Percentiles rank a stretch among this genome's conserved stretches.
phyloP scores from a whole-genome alignment of 2,797 vertebrate species.

The Cirrhinus mrigala region DNA sequence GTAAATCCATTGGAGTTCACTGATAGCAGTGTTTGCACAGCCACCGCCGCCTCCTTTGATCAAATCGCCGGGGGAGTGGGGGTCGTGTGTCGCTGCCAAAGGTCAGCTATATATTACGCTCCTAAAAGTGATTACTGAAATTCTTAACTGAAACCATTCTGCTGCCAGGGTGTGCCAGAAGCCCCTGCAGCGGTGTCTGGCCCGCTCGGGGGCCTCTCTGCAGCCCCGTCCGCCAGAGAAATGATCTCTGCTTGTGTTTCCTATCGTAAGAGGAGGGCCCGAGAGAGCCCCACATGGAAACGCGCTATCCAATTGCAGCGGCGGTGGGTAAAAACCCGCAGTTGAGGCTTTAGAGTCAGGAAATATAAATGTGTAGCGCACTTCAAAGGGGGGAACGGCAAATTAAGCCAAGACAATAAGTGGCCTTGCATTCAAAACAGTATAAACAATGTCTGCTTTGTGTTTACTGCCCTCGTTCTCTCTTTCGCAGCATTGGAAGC shows the following conservation, averaged over 20 bases:
- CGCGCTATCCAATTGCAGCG: slow-evolving; percentile 82
- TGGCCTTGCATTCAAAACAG: slow-evolving; percentile 79
- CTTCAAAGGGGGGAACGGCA: slow-evolving; percentile 81
- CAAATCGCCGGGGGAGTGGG: slow-evolving; percentile 81
- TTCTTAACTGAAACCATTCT: slow-evolving; percentile 89
- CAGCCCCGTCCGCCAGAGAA: slow-evolving; percentile 73
- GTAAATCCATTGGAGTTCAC: slow-evolving; percentile 85
- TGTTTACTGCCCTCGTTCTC: slow-evolving; percentile 63
- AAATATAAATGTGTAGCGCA: slow-evolving; percentile 79
- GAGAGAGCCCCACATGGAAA: slow-evolving; percentile 81
- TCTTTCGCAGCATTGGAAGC: slow-evolving; percentile 54
- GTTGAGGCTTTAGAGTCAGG: slow-evolving; percentile 72
- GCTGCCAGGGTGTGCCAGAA: slow-evolving; percentile 86
- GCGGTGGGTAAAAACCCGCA: slow-evolving; percentile 57
- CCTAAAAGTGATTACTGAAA: slow-evolving; percentile 90
- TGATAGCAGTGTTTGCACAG: slow-evolving; percentile 86
- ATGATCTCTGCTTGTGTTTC: slow-evolving; percentile 79
- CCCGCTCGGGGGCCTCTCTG: slow-evolving; percentile 77
- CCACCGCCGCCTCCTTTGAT: slow-evolving; percentile 85
- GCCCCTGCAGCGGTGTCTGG: slow-evolving; percentile 84
- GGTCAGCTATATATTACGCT: slow-evolving; percentile 90
- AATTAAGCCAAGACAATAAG: slow-evolving; percentile 83
- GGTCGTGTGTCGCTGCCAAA: slow-evolving; percentile 86
- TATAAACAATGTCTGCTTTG: slow-evolving; percentile 80
- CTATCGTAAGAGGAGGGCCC: slow-evolving; percentile 77